Percentiles rank a stretch among this genome's conserved stretches.
Evolutionary conservation across 1,140 invertebrate species (phyloP).

Genomic region (Branchinecta lynchi): DNA sequence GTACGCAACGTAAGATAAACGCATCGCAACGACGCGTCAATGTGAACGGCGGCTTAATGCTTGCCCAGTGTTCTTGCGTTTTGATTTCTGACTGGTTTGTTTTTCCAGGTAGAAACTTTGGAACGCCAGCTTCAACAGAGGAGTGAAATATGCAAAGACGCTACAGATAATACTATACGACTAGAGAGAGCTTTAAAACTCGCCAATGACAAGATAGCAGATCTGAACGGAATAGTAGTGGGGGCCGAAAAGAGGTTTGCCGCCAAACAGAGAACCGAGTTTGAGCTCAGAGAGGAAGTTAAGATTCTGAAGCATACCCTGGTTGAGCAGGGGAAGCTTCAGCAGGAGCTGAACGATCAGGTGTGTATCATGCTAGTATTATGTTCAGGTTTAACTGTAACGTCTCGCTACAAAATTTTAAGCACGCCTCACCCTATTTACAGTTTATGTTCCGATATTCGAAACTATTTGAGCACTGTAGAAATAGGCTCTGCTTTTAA

Average conservation of each 20-base stretch:
- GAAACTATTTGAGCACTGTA: too few relatives aligned
- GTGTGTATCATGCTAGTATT: not conserved
- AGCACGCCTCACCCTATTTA: too few relatives aligned
- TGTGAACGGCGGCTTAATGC: too few relatives aligned
- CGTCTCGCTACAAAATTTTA: too few relatives aligned
- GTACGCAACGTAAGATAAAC: too few relatives aligned
- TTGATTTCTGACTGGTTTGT: not conserved
- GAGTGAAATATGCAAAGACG: not conserved
- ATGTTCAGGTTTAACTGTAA: too few relatives aligned
- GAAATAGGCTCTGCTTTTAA: too few relatives aligned
- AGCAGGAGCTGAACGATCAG: not conserved
- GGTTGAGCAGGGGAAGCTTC: not conserved
- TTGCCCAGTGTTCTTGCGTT: too few relatives aligned
- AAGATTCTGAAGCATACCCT: not conserved
- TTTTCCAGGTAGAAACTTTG: not conserved
- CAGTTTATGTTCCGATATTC: too few relatives aligned
- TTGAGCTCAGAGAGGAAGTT: not conserved
- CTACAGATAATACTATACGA: not conserved
- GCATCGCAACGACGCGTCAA: too few relatives aligned
- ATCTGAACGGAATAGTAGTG: not conserved
- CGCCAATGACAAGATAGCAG: not conserved
- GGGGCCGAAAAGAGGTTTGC: not conserved
- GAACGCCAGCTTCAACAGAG: constrained; percentile 2
- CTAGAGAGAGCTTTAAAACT: not conserved
- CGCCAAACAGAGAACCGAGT: not conserved